Evolutionary conservation across 2,888 invertebrate genomes (phyloP), one percentile per base, ranked within the genome.

Genomic region (Scotopteryx bipunctaria): DNA sequence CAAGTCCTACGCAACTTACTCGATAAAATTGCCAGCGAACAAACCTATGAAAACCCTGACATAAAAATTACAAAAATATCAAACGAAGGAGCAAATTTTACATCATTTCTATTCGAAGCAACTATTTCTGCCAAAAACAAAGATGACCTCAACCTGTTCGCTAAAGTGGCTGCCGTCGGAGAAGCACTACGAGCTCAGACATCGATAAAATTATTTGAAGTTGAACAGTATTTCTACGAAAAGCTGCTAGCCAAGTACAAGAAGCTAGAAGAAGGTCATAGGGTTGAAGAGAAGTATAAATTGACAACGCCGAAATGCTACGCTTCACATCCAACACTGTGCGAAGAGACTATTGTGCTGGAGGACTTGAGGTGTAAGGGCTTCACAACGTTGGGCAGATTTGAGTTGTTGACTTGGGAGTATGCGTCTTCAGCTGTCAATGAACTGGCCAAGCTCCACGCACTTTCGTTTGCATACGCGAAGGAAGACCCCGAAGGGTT

Each of bases 361-460:
- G 56, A 56, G 14, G 16, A 59, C 27, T 29, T 56, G 13, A 17
- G 16, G 2, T n/a, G 14, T 1, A 48, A 40, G 11, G 59, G 56
- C 1, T 59, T 40, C 14, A 14, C 5, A 0, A 36, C 40, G 1
- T 25, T 51, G 3, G 46, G 48, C 15, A 51, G 59, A 13, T 43
- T 51, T 3, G 43, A 51, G 8, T 17, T 51, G 6, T 17, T 59
- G 0, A 27, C 19, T 14, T 56, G 56, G 59, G 48, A 54, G 4
- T 56, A 59, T 13, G 48, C 43, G 1, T 42, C 56, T 0, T 17
- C 21, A 5, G 37, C 59, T 0, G 17, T 51, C 1, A 51, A n/a
- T 2, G 56, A 59, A 25, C 21, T 56, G 2, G 56, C 56, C 1
- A 59, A 59, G 27, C 27, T 59, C 4, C 21, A 59, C 25, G 55